Percentiles rank a stretch among this genome's conserved stretches.
phyloP scores from a whole-genome alignment of 1,140 invertebrate species.

The Lepidostoma basale region DNA sequence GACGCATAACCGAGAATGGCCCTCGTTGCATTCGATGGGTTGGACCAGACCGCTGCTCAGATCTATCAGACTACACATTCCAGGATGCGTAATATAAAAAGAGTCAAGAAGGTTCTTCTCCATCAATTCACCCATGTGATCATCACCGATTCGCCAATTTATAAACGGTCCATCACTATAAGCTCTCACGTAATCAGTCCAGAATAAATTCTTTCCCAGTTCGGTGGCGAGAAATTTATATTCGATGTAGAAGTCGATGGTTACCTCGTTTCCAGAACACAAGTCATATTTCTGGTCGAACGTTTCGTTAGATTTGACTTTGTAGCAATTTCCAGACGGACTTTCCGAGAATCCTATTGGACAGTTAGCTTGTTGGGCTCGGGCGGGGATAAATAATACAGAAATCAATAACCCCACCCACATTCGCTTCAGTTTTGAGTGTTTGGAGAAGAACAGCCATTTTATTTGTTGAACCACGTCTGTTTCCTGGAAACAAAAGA shows the following conservation, averaged over 20 bases:
- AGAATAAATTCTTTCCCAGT: slow-evolving; percentile 49
- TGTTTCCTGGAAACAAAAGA: neutral
- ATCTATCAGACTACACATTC: slow-evolving; percentile 40
- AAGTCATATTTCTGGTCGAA: slow-evolving; percentile 51
- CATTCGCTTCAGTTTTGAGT: neutral
- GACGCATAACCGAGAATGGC: slow-evolving; percentile 54
- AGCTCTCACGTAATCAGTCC: slow-evolving; percentile 54
- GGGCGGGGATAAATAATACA: neutral
- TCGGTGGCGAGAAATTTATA: slow-evolving; percentile 48
- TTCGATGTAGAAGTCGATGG: slow-evolving; percentile 47
- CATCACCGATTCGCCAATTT: slow-evolving; percentile 50
- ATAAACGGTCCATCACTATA: slow-evolving; percentile 56
- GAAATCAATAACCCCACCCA: neutral
- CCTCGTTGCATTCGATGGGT: slow-evolving; percentile 51
- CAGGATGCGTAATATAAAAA: slow-evolving; percentile 47
- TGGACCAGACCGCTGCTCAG: slow-evolving; percentile 50
- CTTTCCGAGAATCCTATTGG: slow-evolving; percentile 36
- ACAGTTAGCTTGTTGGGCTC: slow-evolving; percentile 4
- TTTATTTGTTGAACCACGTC: neutral
- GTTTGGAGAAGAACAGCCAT: neutral
- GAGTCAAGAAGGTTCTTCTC: neutral
- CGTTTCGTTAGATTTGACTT: slow-evolving; percentile 50
- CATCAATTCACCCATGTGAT: slow-evolving; percentile 29
- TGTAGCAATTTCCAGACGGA: slow-evolving; percentile 45
- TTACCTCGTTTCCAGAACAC: slow-evolving; percentile 53